Evolutionary conservation across 2,113 vertebrate genomes (phyloP), one percentile per base, ranked within the genome.

Genomic region (Tragelaphus buxtoni): DNA sequence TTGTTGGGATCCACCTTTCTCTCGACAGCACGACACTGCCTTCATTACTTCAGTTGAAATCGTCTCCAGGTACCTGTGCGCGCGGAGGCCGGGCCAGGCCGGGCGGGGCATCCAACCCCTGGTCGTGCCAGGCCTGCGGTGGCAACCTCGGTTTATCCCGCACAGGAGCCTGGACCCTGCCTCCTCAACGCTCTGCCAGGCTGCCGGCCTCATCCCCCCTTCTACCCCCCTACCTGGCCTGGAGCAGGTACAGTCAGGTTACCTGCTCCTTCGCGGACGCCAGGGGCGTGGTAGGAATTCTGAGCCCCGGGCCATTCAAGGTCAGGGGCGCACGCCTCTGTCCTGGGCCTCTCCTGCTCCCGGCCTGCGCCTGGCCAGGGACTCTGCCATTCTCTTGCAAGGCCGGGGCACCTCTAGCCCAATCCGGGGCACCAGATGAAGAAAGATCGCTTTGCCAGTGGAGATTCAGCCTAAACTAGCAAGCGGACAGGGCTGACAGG

Each of bases 11-110:
- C 98, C 98, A 98, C 99, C 99, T 99, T 98, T 99, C 99, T 99
- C 99, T 99, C 99, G 99, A 99, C 99, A 99, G 99, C 99, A 99
- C 98, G 99, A 99, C 99, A 99, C 99, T 99, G 99, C 99, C 99
- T 99, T 99, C 99, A 99, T 99, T 99, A 99, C 99, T 99, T 99
- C 99, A 99, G 99, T 99, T 99, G 98, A 99, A 98, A 98, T 98
- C 99, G 98, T 99, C 99, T 98, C 98, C 98, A 98, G 98, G 98
- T 99, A 98, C 97, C 97, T 79, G 93, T 85, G 53, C 72, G 97
- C 96, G 96, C 87, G 90, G 76, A 84, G 90, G 45, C 61, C 10
- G 55, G 90, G 39, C 76, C 76, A 77, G 84, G 28, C 77, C 82
- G 60, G 94, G 92, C 17, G 49, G 88, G 94, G 65, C 94, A 85